A percentile compares a stretch with the other conserved stretches of the same genome.
Evolutionary conservation across 2,797 vertebrate genomes (phyloP).

Genomic region (Leucoraja ocellata): DNA sequence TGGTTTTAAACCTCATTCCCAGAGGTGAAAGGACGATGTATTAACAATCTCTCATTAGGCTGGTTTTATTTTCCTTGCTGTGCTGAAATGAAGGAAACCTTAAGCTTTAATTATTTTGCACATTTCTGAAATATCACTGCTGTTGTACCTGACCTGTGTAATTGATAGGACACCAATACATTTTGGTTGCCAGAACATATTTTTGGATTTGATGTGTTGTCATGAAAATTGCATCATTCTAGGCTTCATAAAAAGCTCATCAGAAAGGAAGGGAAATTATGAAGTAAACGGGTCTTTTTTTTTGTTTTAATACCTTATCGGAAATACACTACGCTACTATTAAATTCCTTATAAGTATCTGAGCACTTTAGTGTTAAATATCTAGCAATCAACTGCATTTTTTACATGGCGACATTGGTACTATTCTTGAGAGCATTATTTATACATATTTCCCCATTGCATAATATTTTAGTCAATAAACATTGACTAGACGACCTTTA

Average conservation of each 20-base stretch:
- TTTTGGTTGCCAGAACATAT: neutral
- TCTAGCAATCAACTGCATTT: neutral
- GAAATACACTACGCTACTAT: neutral
- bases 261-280: neutral
- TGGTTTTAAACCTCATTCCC: conserved; percentile 27
- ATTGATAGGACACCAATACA: neutral
- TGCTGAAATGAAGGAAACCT: neutral
- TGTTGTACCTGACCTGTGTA: conserved; percentile 21
- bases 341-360: neutral
- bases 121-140: conserved; percentile 27
- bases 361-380: neutral
- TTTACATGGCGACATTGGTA: neutral
- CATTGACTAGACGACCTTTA: neutral
- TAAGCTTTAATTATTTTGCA: neutral
- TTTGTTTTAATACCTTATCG: neutral
- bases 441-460: too few species aligned
- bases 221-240: neutral
- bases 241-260: neutral
- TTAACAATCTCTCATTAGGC: conserved; percentile 29
- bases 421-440: neutral
- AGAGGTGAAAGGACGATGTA: conserved; percentile 32
- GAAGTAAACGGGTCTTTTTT: conserved; percentile 16
- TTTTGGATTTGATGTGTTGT: conserved; percentile 2
- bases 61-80: conserved; percentile 25
- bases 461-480: neutral